Base-by-base conservation (phyloP, 1,140 invertebrate species). In the Drosophila sproati region DNA sequence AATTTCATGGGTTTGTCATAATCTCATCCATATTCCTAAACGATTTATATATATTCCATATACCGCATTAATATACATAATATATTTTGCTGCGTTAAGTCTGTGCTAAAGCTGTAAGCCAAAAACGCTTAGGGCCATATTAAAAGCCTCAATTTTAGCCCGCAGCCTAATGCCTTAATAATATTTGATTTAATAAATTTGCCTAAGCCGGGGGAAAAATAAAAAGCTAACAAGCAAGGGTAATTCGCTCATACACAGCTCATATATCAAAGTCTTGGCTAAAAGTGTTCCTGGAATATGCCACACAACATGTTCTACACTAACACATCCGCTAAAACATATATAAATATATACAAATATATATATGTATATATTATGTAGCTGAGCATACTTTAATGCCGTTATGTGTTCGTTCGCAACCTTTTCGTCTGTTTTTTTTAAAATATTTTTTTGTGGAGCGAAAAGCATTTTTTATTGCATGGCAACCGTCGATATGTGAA, bases 401-500 rank as follows among this genome's bases (percentile, higher is more conserved):
- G 39, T 32, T 69, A 69, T 73, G 68, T 57, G 47, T 50, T 60
- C 37, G 32, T 20, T 20, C 34, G 28, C 12, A 7, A 43, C 6
- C 20, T 54, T 64, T 43, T 20, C 5, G n/a, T 50, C 28, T 20
- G 10, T n/a, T 8, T 8, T 35, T 34, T 63, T 20, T 34, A 0
- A 20, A 12, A 12, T 12, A 12, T 12, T 34, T 39, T 35, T 29
- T 34, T 31, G 55, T 45, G 50, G 31, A 37, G 47, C 6, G 34
- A 54, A 72, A 32, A 50, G n/a, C 31, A 77, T 71, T 55, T 57
- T 63, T 54, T 63, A 45, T 56, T 68, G 54, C 68, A 67, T 67
- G 55, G 60, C 71, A 78, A 71, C 71, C 39, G 43, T 60, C 64
- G 43, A 39, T 50, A 62, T 60, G 43, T 71, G 61, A 60, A 69